A percentile compares a stretch with the other conserved stretches of the same genome.
phyloP scores from a whole-genome alignment of 2,888 invertebrate species.

The Patella depressa region DNA sequence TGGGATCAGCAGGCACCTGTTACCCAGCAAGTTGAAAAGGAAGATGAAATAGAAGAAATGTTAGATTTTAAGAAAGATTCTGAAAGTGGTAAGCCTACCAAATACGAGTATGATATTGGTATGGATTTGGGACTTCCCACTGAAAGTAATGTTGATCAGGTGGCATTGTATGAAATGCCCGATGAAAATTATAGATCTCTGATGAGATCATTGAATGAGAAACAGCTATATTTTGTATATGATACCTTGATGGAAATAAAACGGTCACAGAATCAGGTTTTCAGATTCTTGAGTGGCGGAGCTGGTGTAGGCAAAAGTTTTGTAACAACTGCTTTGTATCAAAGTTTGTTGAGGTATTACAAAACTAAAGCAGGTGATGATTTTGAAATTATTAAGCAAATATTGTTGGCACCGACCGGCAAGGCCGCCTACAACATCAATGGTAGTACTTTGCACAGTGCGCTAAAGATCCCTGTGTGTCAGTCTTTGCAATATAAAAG shows the following conservation, averaged over 20 bases:
- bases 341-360: conserved; percentile 11
- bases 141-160: conserved; percentile 20
- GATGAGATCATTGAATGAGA: too few species aligned
- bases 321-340: too few species aligned
- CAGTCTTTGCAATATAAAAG: conserved; percentile 24
- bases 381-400: conserved; percentile 17
- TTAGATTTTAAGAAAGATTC: background rate
- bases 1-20: conserved; percentile 31
- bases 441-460: conserved; percentile 30
- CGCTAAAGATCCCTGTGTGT: conserved; percentile 26
- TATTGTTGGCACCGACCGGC: conserved; percentile 40
- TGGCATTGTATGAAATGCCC: too few species aligned
- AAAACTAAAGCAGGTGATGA: conserved; percentile 35
- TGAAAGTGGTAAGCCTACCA: conserved; percentile 20
- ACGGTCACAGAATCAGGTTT: too few species aligned
- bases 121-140: conserved; percentile 33
- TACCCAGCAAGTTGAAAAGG: background rate
- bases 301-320: too few species aligned
- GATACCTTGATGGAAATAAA: too few species aligned
- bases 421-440: conserved; percentile 38
- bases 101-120: conserved; percentile 38
- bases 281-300: too few species aligned
- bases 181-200: too few species aligned
- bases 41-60: background rate
- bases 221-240: too few species aligned